Evolutionary conservation across 2,888 invertebrate species (phyloP).

Genomic region (Amblyjoppa fuscipennis): DNA sequence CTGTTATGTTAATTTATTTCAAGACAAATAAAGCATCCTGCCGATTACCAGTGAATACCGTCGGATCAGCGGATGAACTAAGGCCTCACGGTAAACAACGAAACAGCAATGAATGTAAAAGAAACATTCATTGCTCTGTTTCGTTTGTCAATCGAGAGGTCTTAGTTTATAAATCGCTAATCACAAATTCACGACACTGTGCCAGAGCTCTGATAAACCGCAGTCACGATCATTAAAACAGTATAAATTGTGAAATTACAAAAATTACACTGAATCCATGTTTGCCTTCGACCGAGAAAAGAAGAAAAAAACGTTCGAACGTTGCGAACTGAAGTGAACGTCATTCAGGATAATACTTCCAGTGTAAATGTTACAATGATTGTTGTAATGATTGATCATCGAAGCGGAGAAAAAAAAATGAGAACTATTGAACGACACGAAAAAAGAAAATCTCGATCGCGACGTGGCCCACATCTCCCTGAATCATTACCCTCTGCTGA

Average conservation of each 20-base stretch:
- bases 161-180: too few species aligned
- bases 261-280: conserved; percentile 45
- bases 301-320: not conserved
- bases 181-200: too few species aligned
- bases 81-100: too few species aligned
- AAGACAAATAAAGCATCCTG: not conserved
- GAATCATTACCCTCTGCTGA: conserved; percentile 36
- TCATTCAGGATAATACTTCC: conserved; percentile 6
- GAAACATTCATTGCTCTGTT: too few species aligned
- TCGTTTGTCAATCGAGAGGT: too few species aligned
- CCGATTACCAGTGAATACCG: too few species aligned
- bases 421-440: not conserved
- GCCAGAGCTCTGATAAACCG: too few species aligned
- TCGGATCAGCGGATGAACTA: not conserved
- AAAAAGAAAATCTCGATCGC: not conserved
- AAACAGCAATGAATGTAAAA: too few species aligned
- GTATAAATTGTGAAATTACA: not conserved
- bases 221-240: too few species aligned
- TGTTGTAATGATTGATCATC: conserved; percentile 10
- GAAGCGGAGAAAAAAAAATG: conserved; percentile 19
- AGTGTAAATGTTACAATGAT: conserved; percentile 10
- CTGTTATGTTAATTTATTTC: not conserved
- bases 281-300: conserved; percentile 64
- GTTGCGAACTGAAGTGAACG: conserved; percentile 2
- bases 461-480: not conserved